Evolutionary conservation across 2,797 vertebrate genomes (phyloP).

Genomic region (Stomatorhinus walkeri): DNA sequence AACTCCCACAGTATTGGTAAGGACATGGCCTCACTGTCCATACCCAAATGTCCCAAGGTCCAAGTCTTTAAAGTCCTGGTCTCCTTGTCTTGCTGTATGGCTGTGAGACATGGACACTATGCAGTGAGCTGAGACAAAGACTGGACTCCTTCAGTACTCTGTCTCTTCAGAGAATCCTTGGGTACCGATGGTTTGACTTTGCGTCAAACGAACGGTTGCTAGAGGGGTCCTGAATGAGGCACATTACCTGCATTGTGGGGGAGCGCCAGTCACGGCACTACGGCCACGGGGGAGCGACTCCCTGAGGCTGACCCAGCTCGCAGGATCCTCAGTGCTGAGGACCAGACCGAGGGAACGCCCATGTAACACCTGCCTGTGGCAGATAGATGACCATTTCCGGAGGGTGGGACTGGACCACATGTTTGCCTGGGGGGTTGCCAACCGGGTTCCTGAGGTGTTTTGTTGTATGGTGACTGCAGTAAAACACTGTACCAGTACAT

Average conservation of each 20-base stretch:
- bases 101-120: too few relatives aligned
- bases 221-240: too few relatives aligned
- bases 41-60: not conserved
- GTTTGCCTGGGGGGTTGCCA: not conserved
- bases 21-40: not conserved
- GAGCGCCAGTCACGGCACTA: not conserved
- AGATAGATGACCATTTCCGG: not conserved
- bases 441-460: not conserved
- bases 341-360: too few relatives aligned
- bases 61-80: too few relatives aligned
- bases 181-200: not conserved
- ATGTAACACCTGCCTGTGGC: not conserved
- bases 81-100: too few relatives aligned
- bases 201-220: not conserved
- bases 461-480: not conserved
- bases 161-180: not conserved
- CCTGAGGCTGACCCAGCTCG: not conserved
- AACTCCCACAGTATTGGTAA: not conserved
- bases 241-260: not conserved
- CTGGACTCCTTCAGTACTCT: not conserved
- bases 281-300: not conserved
- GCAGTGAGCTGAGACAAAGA: too few relatives aligned
- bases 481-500: not conserved
- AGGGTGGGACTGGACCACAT: not conserved
- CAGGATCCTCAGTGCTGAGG: not conserved